Percentiles rank a stretch among this genome's conserved stretches.
These are phyloP conservation scores for Diachasmimorpha longicaudata DNA, from an alignment of 1,140 invertebrate genomes.

Conservation along the genomic window DNA sequence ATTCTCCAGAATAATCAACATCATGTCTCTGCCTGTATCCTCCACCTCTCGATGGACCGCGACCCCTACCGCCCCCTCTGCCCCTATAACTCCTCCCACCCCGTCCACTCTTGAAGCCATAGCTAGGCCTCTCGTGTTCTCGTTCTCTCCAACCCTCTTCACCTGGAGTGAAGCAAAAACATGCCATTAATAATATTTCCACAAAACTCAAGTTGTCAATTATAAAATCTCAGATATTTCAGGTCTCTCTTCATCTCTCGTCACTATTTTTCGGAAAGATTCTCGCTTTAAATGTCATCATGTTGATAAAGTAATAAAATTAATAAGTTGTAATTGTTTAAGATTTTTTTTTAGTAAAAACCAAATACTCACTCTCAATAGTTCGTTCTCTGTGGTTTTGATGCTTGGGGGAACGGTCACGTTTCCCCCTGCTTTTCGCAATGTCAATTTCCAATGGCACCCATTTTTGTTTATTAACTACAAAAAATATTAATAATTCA, in stretches of 20 bases:
- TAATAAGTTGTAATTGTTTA: not conserved
- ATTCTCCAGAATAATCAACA: constrained; percentile 59
- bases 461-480: constrained; percentile 77
- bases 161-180: constrained; percentile 32
- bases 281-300: not conserved
- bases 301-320: not conserved
- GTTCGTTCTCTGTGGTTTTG: constrained; percentile 54
- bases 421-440: constrained; percentile 60
- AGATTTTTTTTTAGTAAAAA: constrained; percentile 12
- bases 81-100: constrained; percentile 46
- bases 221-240: not conserved
- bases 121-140: constrained; percentile 51
- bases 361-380: constrained; percentile 46
- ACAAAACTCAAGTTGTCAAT: not conserved
- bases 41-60: constrained; percentile 40
- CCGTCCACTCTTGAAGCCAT: constrained; percentile 45
- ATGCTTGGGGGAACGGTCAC: constrained; percentile 57
- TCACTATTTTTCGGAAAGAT: constrained; percentile 7
- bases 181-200: not conserved
- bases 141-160: constrained; percentile 54
- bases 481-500: constrained; percentile 22
- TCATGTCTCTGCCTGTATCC: constrained; percentile 56
- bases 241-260: not conserved
- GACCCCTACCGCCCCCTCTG: constrained; percentile 49
- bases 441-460: constrained; percentile 76